Percentiles rank a stretch among this genome's conserved stretches.
Evolutionary conservation across 2,113 vertebrate genomes (phyloP).

Genomic region (Thinocorus orbignyianus): DNA sequence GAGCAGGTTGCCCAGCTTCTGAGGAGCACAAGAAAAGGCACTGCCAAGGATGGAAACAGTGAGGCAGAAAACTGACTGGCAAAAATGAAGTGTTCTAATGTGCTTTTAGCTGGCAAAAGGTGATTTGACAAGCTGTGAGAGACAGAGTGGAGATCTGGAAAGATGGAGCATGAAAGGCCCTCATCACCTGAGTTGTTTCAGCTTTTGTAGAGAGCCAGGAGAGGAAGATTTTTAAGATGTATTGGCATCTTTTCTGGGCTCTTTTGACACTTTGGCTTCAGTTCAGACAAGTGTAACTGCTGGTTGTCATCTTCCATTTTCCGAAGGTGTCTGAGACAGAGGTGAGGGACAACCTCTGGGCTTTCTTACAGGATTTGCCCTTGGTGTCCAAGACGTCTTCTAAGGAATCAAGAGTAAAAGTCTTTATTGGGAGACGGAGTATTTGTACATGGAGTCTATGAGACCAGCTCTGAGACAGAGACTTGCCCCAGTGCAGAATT

Average conservation of each 20-base stretch:
- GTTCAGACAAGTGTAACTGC: background rate
- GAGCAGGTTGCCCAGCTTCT: background rate
- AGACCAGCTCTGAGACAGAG: background rate
- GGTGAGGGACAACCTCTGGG: background rate
- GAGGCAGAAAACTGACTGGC: background rate
- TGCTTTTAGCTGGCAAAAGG: slow-evolving; percentile 34
- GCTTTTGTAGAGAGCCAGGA: background rate
- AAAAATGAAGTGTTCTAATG: slow-evolving; percentile 64
- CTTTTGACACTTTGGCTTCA: background rate
- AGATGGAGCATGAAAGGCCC: slow-evolving; percentile 49
- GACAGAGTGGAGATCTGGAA: background rate
- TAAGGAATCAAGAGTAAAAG: background rate
- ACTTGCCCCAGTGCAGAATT: background rate
- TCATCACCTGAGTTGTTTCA: background rate
- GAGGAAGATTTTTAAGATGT: background rate
- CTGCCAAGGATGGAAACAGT: background rate
- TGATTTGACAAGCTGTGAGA: slow-evolving; percentile 55
- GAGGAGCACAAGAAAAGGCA: background rate
- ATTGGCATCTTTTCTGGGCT: background rate
- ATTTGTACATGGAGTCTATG: background rate
- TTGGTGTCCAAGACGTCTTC: background rate
- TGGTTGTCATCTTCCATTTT: background rate
- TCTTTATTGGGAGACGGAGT: background rate
- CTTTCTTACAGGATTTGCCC: background rate
- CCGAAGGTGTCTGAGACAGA: background rate